Base-by-base conservation (phyloP, 2,797 vertebrate genomes). In the Limnodromus scolopaceus region DNA sequence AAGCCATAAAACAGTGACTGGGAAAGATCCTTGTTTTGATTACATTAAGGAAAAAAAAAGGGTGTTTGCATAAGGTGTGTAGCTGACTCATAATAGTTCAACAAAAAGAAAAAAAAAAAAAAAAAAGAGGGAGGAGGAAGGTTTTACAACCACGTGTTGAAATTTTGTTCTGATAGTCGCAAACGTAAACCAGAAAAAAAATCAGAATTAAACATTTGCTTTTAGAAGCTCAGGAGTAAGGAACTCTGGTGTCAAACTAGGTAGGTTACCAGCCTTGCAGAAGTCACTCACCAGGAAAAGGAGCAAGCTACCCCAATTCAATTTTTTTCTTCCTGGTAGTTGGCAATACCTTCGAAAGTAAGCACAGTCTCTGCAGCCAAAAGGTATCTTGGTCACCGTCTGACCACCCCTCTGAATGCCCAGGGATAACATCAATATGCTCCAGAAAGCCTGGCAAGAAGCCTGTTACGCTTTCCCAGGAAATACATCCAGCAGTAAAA, bases 31-130 rank as follows among this genome's bases (percentile, higher is more conserved):
- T 84, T 78, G 74, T 66, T 89, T 86, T 63, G 91, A 89, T 89
- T 80, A 46, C 69, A 34, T 51, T 58, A 81, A 78, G 86, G 63
- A 54, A 48, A 83, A 78, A 49, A 25, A 87, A 64, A 51, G 23
- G 53, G 43, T 65, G 90, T 93, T 94, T 92, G 88, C 57, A 4
- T 54, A 92, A 84, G 84, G 91, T 80, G 94, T 81, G 70, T 43
- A 32, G 84, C 53, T 93, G 93, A 90, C 38, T 76, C 83, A 43
- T 30, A 86, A n/a, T 43, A 58, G 68, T 61, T 17, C 28, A 72
- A 66, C 49, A 77, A 41, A 55, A 75, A 23, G 34, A 51, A 41
- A 4, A 49, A 49, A 75, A 23, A 38, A 51, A 41, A 4, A 49
- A 49, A 51, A 7, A 30, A 51, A 30, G 11, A 16, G 16, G 27